Evolutionary conservation across 30 jellyfish, hydroid and myxozoan species (phyloP), one percentile per base, ranked within the genome.

Genomic region (Aurelia aurita complex sp. Pacific): DNA sequence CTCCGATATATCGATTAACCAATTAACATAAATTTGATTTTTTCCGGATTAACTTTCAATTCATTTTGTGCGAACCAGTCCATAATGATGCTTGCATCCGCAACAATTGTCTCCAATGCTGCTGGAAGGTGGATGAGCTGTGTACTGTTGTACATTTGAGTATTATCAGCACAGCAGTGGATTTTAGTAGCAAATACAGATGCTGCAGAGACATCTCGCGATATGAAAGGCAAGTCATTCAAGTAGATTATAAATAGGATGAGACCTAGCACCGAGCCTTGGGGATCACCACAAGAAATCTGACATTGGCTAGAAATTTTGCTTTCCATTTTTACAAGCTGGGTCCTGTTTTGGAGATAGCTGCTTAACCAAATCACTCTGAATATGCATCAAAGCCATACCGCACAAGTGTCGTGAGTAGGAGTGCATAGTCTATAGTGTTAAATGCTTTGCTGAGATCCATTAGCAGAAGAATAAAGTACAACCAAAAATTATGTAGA

Each of bases 191-290:
- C 29, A 23, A 55, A 55, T 55, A 55, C 67, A 10, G 67, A 55
- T 55, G 67, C 16, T 55, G 67, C 13, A 17, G 67, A 55, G 13
- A 55, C 67, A 55, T 55, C 67, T 55, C 17, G 67, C 67, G 17
- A 17, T 55, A 55, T 55, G 67, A 23, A 23, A 0, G 29, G 29
- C 29, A 23, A 23, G 29, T 23, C 29, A 23, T 23, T 23, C 29
- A 23, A 67, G 54, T 74, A 74, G 52, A 74, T 74, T 72, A 46
- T 74, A 74, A 52, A 74, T 32, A 46, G 85, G 54, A 74, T 53
- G 51, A 17, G 85, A 74, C 72, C 53, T 74, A 74, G 85, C 43
- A 43, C 72, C n/a, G 72, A 74, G 51, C 72, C 85, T 74, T 51
- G 71, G 54, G 72, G 85, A 51, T 46, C 85, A 74, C 72, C 85